These are phyloP conservation scores for Aythya baeri DNA, from an alignment of 2,113 vertebrate genomes.

Conservation along the genomic window DNA sequence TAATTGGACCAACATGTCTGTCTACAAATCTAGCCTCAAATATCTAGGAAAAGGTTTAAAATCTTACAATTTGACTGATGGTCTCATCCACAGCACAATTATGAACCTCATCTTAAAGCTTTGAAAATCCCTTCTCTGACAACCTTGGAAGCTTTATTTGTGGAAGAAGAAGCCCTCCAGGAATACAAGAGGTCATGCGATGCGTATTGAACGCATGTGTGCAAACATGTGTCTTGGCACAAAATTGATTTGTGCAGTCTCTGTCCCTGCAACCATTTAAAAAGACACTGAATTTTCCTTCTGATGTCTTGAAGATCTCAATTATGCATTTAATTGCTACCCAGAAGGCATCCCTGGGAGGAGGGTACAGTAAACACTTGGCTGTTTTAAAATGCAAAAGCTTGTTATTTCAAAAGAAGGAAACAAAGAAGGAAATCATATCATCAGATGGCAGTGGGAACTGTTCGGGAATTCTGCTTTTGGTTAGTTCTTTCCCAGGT, in stretches of 20 bases:
- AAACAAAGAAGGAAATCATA: not conserved
- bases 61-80: not conserved
- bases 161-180: not conserved
- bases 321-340: conserved; percentile 26
- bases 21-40: not conserved
- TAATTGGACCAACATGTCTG: not conserved
- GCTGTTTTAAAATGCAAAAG: not conserved
- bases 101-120: not conserved
- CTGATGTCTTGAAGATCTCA: conserved; percentile 11
- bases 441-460: not conserved
- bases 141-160: not conserved
- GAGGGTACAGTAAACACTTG: not conserved
- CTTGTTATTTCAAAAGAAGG: not conserved
- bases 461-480: not conserved
- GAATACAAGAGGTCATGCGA: rapidly evolving
- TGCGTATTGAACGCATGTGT: not conserved
- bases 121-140: not conserved
- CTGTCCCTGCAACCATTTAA: not conserved
- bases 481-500: not conserved
- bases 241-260: conserved; percentile 20
- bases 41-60: not conserved
- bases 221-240: not conserved
- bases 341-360: conserved; percentile 9
- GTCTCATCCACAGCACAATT: not conserved
- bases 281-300: conserved; percentile 6